Base-by-base conservation (phyloP, 2,888 invertebrate genomes). In the Agrochola lota region DNA sequence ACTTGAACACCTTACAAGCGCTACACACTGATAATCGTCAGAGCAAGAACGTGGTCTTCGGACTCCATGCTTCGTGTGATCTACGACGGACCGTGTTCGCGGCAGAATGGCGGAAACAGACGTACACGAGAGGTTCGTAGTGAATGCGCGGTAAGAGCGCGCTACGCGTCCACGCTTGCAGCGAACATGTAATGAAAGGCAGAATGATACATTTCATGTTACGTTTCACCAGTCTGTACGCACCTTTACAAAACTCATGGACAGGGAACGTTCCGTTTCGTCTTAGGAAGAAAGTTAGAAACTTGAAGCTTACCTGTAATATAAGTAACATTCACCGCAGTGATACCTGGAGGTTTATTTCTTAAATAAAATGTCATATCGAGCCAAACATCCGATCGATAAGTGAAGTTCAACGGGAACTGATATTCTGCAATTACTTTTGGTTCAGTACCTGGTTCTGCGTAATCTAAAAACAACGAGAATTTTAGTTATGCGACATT, bases 371-470 rank as follows among this genome's bases (percentile, higher is more conserved):
- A 3, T 0, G 0, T 15, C 15, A 46, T 5, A 15, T 0, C 0
- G 15, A 5, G 0, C 46, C 15, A 15, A 15, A 5, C 9, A 52
- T 0, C 9, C 23, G 2, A 20, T 20, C 0, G 2, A 9, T 8
- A 60, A 9, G 17, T 4, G 7, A 60, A 60, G 2, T 30, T 4
- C 17, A 26, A 60, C 17, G 60, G 60, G 5, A 30, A 60, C 60
- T 17, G 26, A 20, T 17, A 60, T 60, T 1, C 26, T 26, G 17
- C 26, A 4, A 17, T 1, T 23, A 11, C 23, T n/a, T 55, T 4
- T 5, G 46, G 4, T 46, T 46, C 46, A 46, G 46, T 46, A 12
- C 46, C 46, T 12, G 11, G 5, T 55, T n/a, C 2, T 23, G 2
- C 2, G 4, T 23, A 0, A 55, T 5, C 55, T 55, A 55, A 55